These are phyloP conservation scores for Heteronetta atricapilla DNA, from an alignment of 2,113 vertebrate species.

Conservation along the genomic window DNA sequence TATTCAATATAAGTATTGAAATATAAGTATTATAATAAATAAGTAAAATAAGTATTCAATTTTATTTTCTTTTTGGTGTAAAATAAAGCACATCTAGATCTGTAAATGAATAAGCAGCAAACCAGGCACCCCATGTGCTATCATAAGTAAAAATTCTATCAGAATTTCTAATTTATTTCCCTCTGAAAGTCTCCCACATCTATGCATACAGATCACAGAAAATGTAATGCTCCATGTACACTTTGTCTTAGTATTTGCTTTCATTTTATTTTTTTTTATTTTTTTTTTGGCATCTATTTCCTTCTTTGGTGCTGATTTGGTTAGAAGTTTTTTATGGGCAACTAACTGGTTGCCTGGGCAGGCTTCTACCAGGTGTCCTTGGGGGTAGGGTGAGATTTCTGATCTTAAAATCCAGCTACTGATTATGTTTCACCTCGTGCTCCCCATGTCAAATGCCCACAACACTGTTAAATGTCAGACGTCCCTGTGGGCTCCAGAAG, in stretches of 20 bases:
- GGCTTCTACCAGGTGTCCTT: not conserved
- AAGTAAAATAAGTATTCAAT: too few species aligned
- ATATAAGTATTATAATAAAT: too few species aligned
- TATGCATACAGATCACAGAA: not conserved
- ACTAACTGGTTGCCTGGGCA: not conserved
- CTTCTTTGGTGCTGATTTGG: not conserved
- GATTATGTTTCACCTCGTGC: not conserved
- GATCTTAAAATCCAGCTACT: not conserved
- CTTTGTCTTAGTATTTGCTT: not conserved
- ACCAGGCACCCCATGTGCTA: not conserved
- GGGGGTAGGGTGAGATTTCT: not conserved
- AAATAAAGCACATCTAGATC: not conserved
- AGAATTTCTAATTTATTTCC: not conserved
- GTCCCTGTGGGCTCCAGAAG: not conserved
- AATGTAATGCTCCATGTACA: not conserved
- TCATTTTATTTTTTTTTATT: not conserved
- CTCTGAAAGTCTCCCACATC: not conserved
- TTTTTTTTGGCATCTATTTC: not conserved
- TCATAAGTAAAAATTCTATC: not conserved
- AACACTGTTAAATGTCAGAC: not conserved
- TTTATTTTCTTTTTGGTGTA: not conserved
- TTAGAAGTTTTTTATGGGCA: not conserved
- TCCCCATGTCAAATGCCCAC: not conserved
- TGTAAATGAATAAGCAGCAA: not conserved
- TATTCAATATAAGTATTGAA: too few species aligned